These are phyloP conservation scores for Onthophagus taurus DNA, from an alignment of 1,140 invertebrate genomes.

Conservation along the genomic window DNA sequence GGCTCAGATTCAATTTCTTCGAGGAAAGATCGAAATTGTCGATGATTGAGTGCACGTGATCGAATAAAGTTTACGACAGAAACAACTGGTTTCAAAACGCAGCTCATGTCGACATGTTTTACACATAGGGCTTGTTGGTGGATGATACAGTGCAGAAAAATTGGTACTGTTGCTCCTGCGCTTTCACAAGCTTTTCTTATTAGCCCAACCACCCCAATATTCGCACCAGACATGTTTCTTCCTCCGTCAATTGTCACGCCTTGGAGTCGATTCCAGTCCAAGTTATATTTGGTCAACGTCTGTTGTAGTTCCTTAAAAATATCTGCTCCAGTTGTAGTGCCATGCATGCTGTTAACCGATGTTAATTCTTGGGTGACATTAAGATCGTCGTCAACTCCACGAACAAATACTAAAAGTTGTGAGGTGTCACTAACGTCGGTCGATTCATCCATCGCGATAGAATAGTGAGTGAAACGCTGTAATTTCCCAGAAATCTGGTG, in stretches of 20 bases:
- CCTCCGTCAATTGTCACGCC: constrained; percentile 29
- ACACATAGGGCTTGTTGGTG: constrained; percentile 4
- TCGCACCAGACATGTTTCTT: constrained; percentile 32
- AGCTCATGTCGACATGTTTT: constrained; percentile 12
- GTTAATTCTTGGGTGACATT: constrained; percentile 12
- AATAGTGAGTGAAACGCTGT: constrained; percentile 10
- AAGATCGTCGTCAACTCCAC: constrained; percentile 11
- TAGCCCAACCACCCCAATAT: too few species aligned
- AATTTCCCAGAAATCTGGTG: constrained; percentile 6
- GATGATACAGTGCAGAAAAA: constrained; percentile 5
- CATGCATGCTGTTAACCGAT: constrained; percentile 8
- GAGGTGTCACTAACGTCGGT: constrained; percentile 18
- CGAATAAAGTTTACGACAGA: constrained; percentile 14
- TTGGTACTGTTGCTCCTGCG: too few species aligned
- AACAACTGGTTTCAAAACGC: constrained; percentile 9
- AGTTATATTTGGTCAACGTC: constrained; percentile 12
- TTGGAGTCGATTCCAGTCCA: constrained; percentile 10
- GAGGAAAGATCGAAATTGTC: constrained; percentile 14
- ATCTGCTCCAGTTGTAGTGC: constrained; percentile 11
- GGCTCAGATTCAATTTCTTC: constrained; percentile 10
- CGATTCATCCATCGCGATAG: constrained; percentile 15
- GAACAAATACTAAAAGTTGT: constrained; percentile 5
- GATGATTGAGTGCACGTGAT: constrained; percentile 14
- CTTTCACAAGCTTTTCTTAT: too few species aligned
- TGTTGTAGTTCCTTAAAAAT: constrained; percentile 15